Base-by-base conservation (phyloP, 2,113 vertebrate genomes). In the Progne subis region DNA sequence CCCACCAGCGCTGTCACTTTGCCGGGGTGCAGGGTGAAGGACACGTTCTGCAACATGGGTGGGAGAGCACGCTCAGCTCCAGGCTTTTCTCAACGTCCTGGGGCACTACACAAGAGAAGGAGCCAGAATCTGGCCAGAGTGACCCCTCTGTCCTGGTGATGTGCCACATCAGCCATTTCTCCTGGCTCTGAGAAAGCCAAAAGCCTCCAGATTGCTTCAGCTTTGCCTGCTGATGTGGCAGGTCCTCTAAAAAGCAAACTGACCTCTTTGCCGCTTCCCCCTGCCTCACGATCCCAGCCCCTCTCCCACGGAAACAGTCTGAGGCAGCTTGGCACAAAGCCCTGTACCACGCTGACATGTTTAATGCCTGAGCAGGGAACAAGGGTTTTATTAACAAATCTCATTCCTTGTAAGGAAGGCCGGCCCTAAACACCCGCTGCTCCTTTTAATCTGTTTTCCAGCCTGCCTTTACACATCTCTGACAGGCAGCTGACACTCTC, bases 1-100 rank as follows among this genome's bases (percentile, higher is more conserved):
- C 99, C 99, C 92, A 99, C 99, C 18, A 99, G 98, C 0, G 99
- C 99, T 0, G 99, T 99, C 90, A 99, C 98, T 97, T 99, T 97
- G 32, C 99, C 99, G 0, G 99, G 99, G 56, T 94, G 97, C 67
- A 99, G 96, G 46, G 98, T 99, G 97, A 99, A 99, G 46, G 99
- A 99, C 77, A 99, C 98, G 0, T 98, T 97, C 99, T 99, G 96
- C 20, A 94, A 94, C 55, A 91, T 0, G 55, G 50, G 76, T 9
- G 21, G 76, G 64, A 94, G 32, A 86, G 11, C 6, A 2, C 0
- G 18, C 32, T 96, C 76, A 93, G 82, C 23, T 59, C 80, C 20
- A 25, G 82, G 39, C 23, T 72, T 57, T 80, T 53, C 76, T 46
- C 59, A 60, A 0, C 0, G 1, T 65, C 24, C 69, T 9, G 11